Base-by-base conservation (phyloP, 1,140 invertebrate genomes). In the Microplitis demolitor region DNA sequence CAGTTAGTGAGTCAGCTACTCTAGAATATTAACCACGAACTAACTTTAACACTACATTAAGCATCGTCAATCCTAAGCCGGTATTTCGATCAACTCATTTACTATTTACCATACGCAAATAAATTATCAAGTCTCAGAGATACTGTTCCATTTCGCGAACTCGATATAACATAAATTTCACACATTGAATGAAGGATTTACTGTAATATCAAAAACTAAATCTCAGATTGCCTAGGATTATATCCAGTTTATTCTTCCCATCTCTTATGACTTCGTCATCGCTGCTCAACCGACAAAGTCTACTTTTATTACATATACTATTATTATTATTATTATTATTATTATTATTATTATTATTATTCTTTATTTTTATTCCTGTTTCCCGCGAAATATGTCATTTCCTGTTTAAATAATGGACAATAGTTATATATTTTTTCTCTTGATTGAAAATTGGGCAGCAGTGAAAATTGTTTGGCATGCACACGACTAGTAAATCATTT, bases 401-500 rank as follows among this genome's bases (percentile, higher is more conserved):
- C 60, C 60, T 11, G 60, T 31, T 61, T 61, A 3, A 34, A 31
- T 3, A 54, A 54, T 54, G 53, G 53, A 13, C 53, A 13, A 54
- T 16, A 61, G 16, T 61, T 33, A 61, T 33, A 5, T 14, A 33
- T 61, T 61, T 33, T 61, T 60, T 34, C 9, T 34, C 31, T 39
- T 2, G 5, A 34, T 5, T 33, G 58, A 60, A 62, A 62, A 62
- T 62, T 62, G 35, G 35, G 11, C 13, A 11, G n/a, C 31, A 11
- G 11, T 37, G 14, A 62, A 62, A 62, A 62, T 62, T 62, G 60
- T 62, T 62, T 62, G 33, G 60, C 60, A 62, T 62, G 4, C n/a
- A 13, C n/a, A 37, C 31, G 60, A 4, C 60, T 39, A 62, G 33
- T 61, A 62, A 62, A 62, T 62, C 34, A 62, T 37, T 37, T 62